Base-by-base conservation (phyloP, 2,113 vertebrate species). In the Salvelinus namaycush region DNA sequence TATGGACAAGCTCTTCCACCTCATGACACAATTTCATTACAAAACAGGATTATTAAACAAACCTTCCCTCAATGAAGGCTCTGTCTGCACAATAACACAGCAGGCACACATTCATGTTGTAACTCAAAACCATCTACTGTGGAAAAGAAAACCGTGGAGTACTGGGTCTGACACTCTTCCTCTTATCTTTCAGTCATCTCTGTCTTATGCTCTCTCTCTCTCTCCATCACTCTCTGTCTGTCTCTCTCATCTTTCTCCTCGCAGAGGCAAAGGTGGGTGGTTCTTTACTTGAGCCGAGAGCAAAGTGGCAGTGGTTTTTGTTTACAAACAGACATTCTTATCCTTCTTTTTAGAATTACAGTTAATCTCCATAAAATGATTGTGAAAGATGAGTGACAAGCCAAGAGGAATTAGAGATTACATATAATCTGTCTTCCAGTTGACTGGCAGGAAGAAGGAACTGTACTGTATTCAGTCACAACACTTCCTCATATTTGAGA, bases 1-100 rank as follows among this genome's bases (percentile, higher is more conserved):
- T 82, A 83, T 7, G 11, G 74, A 88, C 88, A 82, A 83, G 87
- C 29, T 62, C 72, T 83, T 24, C 39, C 72, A n/a, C n/a, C n/a
- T n/a, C n/a, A 79, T 72, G 72, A 68, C 49, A 27, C 48, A 82
- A 78, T 83, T 84, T 51, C 67, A 88, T 79, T 90, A 81, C 70
- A 87, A 86, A 86, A 89, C 18, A 83, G 29, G 72, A 8, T 60
- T 24, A 73, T 31, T 44, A 81, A 84, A 80, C 64, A 79, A 48
- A 29, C 65, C 39, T 44, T 44, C 39, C 8, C 39, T 73, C 70
- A 6, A 31, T 22, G 77, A 72, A 44, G 22, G 48, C n/a, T 49
- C 16, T 69, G 71, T 34, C 34, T 65, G 68, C 31, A 60, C 31
- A 74, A 65, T 20, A 39, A 48, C 20, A 18, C 57, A 13, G 20